Conservation (phyloP, 2,888 invertebrate genomes). For the Chydorus sphaericus region DNA sequence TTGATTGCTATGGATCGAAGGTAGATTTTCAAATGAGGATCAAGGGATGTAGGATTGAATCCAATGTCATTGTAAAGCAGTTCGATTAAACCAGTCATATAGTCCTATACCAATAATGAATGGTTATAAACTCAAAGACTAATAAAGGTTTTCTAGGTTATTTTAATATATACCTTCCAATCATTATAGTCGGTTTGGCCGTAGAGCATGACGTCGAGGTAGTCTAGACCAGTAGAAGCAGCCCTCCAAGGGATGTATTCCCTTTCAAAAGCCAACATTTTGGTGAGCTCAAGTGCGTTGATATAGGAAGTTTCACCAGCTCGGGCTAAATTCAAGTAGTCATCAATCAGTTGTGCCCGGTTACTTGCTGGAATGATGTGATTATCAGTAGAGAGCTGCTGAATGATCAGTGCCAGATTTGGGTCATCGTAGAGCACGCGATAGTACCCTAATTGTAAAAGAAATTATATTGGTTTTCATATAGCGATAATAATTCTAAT, state of each 20-base stretch:
- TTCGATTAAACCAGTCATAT: constrained; percentile 46
- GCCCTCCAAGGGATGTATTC: constrained; percentile 49
- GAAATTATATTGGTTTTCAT: too few species aligned
- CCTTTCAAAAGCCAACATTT: constrained; percentile 39
- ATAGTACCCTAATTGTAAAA: constrained; percentile 27
- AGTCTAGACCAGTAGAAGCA: constrained; percentile 43
- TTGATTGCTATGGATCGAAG: constrained; percentile 53
- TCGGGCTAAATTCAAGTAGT: constrained; percentile 30
- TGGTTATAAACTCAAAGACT: neutral
- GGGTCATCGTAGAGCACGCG: constrained; percentile 21
- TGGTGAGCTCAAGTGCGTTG: constrained; percentile 27
- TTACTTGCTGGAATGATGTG: constrained; percentile 27
- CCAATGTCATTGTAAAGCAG: constrained; percentile 53
- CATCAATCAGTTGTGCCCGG: constrained; percentile 34
- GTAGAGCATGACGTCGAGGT: constrained; percentile 43
- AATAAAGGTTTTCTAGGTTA: neutral
- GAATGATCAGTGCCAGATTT: constrained; percentile 20
- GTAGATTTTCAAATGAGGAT: constrained; percentile 51
- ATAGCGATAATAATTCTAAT: too few species aligned
- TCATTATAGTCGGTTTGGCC: constrained; percentile 44
- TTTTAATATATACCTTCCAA: constrained; percentile 36
- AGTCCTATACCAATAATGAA: constrained; percentile 48
- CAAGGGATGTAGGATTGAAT: constrained; percentile 44
- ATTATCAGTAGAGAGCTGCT: constrained; percentile 24
- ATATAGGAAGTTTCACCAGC: constrained; percentile 22